Evolutionary conservation across 1,140 invertebrate genomes (phyloP).

Genomic region (Capitella teleta): DNA sequence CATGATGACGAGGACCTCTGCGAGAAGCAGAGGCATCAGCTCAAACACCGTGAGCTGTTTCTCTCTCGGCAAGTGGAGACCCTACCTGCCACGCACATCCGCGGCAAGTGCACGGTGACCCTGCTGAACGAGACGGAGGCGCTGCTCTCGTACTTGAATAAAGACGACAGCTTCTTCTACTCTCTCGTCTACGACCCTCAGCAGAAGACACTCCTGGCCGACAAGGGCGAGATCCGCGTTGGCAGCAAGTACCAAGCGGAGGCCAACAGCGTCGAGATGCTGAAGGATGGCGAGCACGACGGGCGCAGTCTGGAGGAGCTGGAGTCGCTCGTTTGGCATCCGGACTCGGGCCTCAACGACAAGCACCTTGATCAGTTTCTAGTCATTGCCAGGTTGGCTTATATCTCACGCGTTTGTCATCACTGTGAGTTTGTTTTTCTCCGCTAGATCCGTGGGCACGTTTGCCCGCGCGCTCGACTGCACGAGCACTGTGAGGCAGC

Average conservation of each 20-base stretch:
- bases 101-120: constrained; percentile 97
- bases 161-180: constrained; percentile 99
- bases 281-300: constrained; percentile 55
- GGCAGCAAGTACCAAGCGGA: constrained; percentile 95
- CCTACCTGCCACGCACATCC: constrained; percentile 91
- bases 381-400: constrained; percentile 70
- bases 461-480: constrained; percentile 97
- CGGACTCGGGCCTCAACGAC: constrained; percentile 76
- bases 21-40: constrained; percentile 62
- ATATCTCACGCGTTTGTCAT: not conserved
- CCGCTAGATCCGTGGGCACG: constrained; percentile 79
- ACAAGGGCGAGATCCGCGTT: constrained; percentile 84
- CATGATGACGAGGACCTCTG: constrained; percentile 44
- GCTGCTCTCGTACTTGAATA: constrained; percentile 85
- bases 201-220: constrained; percentile 94
- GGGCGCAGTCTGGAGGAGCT: constrained; percentile 62
- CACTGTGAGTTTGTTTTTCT: constrained; percentile 3
- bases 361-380: constrained; percentile 97
- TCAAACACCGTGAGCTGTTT: constrained; percentile 96
- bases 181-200: constrained; percentile 97
- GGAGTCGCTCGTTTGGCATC: constrained; percentile 89
- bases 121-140: constrained; percentile 97
- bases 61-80: constrained; percentile 67
- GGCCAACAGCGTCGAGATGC: constrained; percentile 29
- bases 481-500: constrained; percentile 94